phyloP scores from a whole-genome alignment of 2,797 vertebrate genomes.

The Emydoidea blandingii region DNA sequence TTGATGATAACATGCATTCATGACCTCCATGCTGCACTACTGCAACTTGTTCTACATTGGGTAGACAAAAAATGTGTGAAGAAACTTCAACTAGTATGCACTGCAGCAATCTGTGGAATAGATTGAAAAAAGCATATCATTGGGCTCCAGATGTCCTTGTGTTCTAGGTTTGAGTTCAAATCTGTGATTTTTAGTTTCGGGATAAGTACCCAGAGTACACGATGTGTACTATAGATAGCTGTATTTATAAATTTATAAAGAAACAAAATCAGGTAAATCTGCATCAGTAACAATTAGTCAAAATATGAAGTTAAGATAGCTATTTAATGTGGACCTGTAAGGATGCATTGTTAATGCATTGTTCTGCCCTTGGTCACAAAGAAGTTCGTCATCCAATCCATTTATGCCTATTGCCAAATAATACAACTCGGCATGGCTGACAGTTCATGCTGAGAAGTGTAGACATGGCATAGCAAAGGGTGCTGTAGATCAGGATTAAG shows the following conservation, averaged over 20 bases:
- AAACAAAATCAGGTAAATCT: neutral
- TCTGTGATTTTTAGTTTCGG: neutral
- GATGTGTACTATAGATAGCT: neutral
- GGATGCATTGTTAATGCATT: neutral
- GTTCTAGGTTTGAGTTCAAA: neutral
- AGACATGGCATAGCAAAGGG: neutral
- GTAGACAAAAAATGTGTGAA: neutral
- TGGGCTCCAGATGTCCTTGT: neutral
- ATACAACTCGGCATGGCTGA: neutral
- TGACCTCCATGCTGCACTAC: neutral
- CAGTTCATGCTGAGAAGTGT: neutral
- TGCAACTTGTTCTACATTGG: neutral
- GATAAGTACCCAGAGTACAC: neutral
- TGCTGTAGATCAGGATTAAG: neutral
- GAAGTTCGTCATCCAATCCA: neutral
- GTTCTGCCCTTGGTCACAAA: neutral
- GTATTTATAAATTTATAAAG: neutral
- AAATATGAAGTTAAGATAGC: neutral
- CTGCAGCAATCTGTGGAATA: neutral
- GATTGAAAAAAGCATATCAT: neutral
- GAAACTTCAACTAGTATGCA: neutral
- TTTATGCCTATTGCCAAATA: neutral
- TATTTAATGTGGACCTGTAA: neutral
- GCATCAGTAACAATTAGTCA: neutral
- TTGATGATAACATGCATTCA: neutral